Evolutionary conservation across 2,113 vertebrate genomes (phyloP), one percentile per base, ranked within the genome.

Genomic region (Brachyistius frenatus): DNA sequence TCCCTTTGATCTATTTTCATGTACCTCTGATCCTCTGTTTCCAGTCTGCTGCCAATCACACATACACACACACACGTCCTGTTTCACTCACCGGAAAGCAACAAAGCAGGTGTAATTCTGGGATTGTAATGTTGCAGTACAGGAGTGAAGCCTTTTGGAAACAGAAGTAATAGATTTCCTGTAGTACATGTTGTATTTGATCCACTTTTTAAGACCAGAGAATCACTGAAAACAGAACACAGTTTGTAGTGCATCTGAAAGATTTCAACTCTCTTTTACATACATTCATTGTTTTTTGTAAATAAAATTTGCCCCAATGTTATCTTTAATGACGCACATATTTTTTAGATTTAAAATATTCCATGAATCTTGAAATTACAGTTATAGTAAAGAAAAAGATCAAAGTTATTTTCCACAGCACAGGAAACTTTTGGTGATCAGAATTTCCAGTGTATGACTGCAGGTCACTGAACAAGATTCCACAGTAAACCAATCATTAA

Each of bases 1-100:
- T 92, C 92, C 84, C 71, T 92, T 85, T 91, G 86, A 93, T 93
- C 89, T 90, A 85, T 88, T 93, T 94, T 92, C 78, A 87, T 89
- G 80, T 89, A 78, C 54, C 81, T 63, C 78, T 87, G 85, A 91
- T 91, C 92, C 85, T 86, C 57, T 70, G 52, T 62, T 77, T 81
- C 73, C 67, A 86, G 63, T 75, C 66, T 72, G 70, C 57, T 60
- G 69, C 70, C 5, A 31, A 62, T 47, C 15, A 3, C 23, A 52
- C 50, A 57, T 13, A 39, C 33, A 36, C 49, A 63, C 32, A 44
- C 2, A 75, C 58, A 37, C 50, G 54, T 74, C 55, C 66, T 57
- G 66, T 74, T 81, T 66, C 62, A 67, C 70, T 80, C 62, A 67
- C 30, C 37, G 7, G 13, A 65, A 66, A 62, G 53, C 65, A 46